Conservation (phyloP, 2,797 vertebrate species). For the Sebastes hopkinsi region DNA sequence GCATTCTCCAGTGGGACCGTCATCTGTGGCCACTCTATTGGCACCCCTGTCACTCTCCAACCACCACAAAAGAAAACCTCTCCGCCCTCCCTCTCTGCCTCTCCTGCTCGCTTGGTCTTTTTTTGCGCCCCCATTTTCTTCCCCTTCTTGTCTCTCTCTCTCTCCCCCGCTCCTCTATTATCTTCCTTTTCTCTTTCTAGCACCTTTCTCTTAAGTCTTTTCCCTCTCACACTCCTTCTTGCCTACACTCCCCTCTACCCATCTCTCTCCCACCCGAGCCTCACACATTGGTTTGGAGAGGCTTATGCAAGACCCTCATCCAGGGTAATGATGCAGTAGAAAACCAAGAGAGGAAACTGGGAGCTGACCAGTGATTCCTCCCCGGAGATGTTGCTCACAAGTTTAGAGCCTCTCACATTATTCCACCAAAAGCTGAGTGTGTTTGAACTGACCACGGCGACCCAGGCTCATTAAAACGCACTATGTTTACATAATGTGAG, state of each 20-base stretch:
- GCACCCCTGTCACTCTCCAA: conserved; percentile 78
- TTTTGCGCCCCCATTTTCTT: conserved; percentile 63
- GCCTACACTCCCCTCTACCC: conserved; percentile 26
- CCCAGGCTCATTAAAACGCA: conserved; percentile 77
- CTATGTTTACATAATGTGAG: conserved; percentile 71
- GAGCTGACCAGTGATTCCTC: conserved; percentile 72
- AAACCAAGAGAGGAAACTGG: conserved; percentile 71
- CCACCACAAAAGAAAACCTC: conserved; percentile 71
- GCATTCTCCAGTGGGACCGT: conserved; percentile 83
- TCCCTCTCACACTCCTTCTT: conserved; percentile 41
- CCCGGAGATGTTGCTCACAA: conserved; percentile 70
- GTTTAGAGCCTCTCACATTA: conserved; percentile 70
- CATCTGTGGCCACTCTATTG: conserved; percentile 79
- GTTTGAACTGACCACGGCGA: conserved; percentile 68
- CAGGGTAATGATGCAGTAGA: conserved; percentile 68
- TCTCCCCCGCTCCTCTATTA: conserved; percentile 51
- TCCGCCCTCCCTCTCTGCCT: conserved; percentile 51
- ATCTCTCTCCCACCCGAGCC: conserved; percentile 33
- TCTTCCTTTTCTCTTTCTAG: conserved; percentile 64
- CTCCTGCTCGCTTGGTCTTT: conserved; percentile 66
- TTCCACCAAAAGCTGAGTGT: conserved; percentile 69
- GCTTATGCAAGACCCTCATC: conserved; percentile 81
- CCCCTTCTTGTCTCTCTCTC: conserved; percentile 49
- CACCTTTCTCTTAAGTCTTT: conserved; percentile 68
- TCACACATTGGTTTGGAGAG: conserved; percentile 75